phyloP scores from a whole-genome alignment of 2,888 invertebrate species.

The Agonopterix heracliana region DNA sequence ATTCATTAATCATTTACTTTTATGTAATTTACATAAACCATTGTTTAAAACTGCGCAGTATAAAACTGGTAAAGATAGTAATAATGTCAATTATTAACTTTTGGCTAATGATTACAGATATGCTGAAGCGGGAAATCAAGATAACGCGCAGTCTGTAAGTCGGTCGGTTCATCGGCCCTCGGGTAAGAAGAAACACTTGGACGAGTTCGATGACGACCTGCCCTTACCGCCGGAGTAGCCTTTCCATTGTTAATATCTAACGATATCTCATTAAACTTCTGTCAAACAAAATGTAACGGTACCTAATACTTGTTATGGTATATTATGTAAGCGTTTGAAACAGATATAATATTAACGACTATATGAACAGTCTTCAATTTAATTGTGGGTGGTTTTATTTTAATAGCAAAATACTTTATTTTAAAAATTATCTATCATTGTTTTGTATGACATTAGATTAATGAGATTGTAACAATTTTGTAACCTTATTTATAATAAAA shows the following conservation, averaged over 20 bases:
- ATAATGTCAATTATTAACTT: not conserved
- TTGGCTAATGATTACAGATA: conserved; percentile 21
- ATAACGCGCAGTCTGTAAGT: conserved; percentile 35
- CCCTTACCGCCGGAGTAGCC: conserved; percentile 62
- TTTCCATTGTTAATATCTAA: not conserved
- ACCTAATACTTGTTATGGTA: too few relatives aligned
- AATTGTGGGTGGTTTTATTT: too few relatives aligned
- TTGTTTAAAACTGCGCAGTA: conserved; percentile 20
- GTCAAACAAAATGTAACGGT: too few relatives aligned
- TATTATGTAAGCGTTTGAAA: too few relatives aligned
- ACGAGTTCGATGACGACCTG: conserved; percentile 61
- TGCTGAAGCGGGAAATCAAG: conserved; percentile 21
- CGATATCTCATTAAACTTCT: too few relatives aligned
- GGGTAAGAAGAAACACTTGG: conserved; percentile 40
- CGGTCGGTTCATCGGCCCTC: conserved; percentile 36
- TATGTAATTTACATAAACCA: conserved; percentile 29
- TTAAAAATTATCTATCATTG: too few relatives aligned
- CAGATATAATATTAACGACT: too few relatives aligned
- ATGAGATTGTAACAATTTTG: not conserved
- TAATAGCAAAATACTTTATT: too few relatives aligned
- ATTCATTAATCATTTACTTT: conserved; percentile 45
- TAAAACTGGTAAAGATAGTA: conserved; percentile 2
- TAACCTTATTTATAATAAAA: not conserved
- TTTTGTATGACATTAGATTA: too few relatives aligned
- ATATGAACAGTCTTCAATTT: too few relatives aligned